A percentile compares a stretch with the other conserved stretches of the same genome.
These are phyloP conservation scores for Armadillidium nasatum DNA, from an alignment of 1,140 invertebrate species.

Conservation along the genomic window DNA sequence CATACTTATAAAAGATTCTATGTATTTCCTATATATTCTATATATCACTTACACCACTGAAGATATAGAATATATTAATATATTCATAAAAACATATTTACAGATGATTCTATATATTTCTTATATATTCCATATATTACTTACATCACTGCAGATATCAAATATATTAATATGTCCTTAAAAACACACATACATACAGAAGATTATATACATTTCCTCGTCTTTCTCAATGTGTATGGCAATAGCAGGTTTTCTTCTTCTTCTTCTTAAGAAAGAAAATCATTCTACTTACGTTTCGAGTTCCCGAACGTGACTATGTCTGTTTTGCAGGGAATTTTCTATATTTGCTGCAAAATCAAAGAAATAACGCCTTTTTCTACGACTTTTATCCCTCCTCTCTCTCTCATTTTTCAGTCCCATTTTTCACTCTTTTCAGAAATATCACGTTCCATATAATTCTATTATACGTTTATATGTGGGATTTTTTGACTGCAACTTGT, in stretches of 20 bases:
- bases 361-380: not conserved
- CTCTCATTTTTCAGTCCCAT: not conserved
- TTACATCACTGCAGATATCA: not conserved
- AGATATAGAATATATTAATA: no score
- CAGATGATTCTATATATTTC: no score
- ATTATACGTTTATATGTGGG: not conserved
- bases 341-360: not conserved
- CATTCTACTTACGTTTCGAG: not conserved
- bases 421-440: not conserved
- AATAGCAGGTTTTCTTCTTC: no score
- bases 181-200: no score
- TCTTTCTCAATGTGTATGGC: no score
- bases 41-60: no score
- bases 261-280: not conserved
- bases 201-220: no score
- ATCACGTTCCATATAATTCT: conserved; percentile 2
- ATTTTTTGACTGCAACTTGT: no score
- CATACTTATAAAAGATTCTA: no score
- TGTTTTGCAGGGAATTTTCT: not conserved
- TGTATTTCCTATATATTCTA: no score
- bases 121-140: no score
- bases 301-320: not conserved
- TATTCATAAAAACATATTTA: no score
- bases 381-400: not conserved
- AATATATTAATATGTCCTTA: not conserved